Conservation (phyloP, 2,888 invertebrate species). For the Drosophila pseudotalamancana region DNA sequence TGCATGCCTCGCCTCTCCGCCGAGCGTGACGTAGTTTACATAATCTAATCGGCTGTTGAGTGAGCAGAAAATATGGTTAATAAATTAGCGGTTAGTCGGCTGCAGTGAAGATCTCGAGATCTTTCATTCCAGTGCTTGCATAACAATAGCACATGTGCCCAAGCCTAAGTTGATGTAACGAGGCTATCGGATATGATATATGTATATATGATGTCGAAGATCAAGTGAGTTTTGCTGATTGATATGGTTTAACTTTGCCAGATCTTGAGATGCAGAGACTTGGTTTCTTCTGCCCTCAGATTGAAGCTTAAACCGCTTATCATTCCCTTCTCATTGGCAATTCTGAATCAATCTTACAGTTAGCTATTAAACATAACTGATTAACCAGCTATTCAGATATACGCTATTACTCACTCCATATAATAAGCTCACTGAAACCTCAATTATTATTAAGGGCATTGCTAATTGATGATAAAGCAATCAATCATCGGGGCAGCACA, state of each 20-base stretch:
- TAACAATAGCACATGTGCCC: constrained; percentile 13
- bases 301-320: no score
- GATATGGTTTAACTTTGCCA: neutral
- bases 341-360: no score
- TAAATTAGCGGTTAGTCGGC: constrained; percentile 51
- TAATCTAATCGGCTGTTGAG: constrained; percentile 64
- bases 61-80: constrained; percentile 65
- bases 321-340: no score
- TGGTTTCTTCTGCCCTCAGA: no score
- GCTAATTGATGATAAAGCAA: neutral
- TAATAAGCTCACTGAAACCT: no score
- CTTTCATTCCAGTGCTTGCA: constrained; percentile 6
- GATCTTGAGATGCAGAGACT: no score
- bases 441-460: neutral
- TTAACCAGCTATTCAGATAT: neutral
- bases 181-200: constrained; percentile 3
- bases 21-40: constrained; percentile 65
- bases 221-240: constrained; percentile 12
- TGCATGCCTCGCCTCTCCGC: constrained; percentile 19
- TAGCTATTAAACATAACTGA: no score
- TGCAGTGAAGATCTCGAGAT: constrained; percentile 27
- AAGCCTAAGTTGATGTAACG: neutral
- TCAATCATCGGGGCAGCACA: neutral
- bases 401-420: neutral
- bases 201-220: constrained; percentile 23